phyloP scores from a whole-genome alignment of 2,797 vertebrate species.

The Coccyzus lansbergi region DNA sequence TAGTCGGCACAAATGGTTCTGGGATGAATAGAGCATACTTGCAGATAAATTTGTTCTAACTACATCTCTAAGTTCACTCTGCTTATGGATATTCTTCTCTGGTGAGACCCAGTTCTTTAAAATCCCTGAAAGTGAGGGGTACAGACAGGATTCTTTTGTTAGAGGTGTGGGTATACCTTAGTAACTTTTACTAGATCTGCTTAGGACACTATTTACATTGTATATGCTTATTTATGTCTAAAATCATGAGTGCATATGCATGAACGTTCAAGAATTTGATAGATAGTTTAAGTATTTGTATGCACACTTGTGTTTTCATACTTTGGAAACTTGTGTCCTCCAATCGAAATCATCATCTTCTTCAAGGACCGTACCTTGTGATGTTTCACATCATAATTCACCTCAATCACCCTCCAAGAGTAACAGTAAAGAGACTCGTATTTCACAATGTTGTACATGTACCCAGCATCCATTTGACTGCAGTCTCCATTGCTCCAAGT shows the following conservation, averaged over 20 bases:
- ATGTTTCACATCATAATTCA: not conserved
- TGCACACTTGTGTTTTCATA: not conserved
- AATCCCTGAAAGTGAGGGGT: not conserved
- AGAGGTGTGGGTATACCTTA: not conserved
- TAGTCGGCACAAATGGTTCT: not conserved
- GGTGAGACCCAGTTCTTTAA: not conserved
- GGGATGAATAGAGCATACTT: not conserved
- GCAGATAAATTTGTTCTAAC: not conserved
- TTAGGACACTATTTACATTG: not conserved
- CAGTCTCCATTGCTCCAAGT: not conserved
- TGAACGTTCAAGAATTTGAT: not conserved
- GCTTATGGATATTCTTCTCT: not conserved
- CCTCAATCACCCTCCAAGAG: not conserved
- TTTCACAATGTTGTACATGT: not conserved
- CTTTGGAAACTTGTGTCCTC: not conserved
- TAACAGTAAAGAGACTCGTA: not conserved
- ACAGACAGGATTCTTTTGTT: not conserved
- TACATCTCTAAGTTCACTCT: not conserved
- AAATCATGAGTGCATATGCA: accelerated
- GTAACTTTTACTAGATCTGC: not conserved
- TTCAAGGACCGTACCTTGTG: not conserved
- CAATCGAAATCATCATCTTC: not conserved
- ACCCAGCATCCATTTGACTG: accelerated
- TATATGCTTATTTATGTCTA: not conserved
- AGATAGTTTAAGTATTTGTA: not conserved